Evolutionary conservation across 2,797 vertebrate species (phyloP), one percentile per base, ranked within the genome.

Genomic region (Coregonus suidteri): DNA sequence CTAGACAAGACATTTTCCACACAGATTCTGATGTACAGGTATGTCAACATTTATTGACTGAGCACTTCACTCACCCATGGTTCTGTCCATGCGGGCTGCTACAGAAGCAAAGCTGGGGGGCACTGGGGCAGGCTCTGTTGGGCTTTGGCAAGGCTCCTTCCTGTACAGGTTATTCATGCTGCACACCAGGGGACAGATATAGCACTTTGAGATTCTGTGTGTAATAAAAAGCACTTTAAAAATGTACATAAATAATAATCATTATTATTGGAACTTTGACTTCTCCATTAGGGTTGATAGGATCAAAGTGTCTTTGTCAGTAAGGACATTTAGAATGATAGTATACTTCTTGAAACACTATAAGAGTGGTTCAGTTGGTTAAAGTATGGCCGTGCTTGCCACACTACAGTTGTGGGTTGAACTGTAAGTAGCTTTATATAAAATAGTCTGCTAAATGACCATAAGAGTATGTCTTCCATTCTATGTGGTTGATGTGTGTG

Each of bases 61-160:
- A n/a, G 56, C n/a, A 13, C 30, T 6, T 18, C 1, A n/a, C 47
- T 92, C 82, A 97, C 97, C 96, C 91, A 93, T 92, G 77, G 89
- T 96, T 83, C 95, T 95, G 53, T 96, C 96, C 74, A 92, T 85
- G 83, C 95, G 94, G 73, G 94, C 86, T 77, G 96, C 89, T 62
- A 95, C 91, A 0, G 95, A 92, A 76, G 96, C 91, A n/a, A 96
- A 92, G 59, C 88, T 89, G 75, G 97, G 91, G 14, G 64, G n/a
- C 20, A 90, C 79, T 15, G 89, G 34, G 47, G 67, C 30, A 4
- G 86, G 72, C 77, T 97, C 52, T 64, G 18, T 59, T 59, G 93
- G 7, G 91, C 88, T 88, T 95, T 93, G 91, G 88, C 89, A 91
- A 72, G 47, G 52, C 14, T 94, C 93, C 82, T 91, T 94, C 64